Percentiles rank a stretch among this genome's conserved stretches.
These are phyloP conservation scores for Drosophila barbarae DNA, from an alignment of 2,888 invertebrate species.

Conservation along the genomic window DNA sequence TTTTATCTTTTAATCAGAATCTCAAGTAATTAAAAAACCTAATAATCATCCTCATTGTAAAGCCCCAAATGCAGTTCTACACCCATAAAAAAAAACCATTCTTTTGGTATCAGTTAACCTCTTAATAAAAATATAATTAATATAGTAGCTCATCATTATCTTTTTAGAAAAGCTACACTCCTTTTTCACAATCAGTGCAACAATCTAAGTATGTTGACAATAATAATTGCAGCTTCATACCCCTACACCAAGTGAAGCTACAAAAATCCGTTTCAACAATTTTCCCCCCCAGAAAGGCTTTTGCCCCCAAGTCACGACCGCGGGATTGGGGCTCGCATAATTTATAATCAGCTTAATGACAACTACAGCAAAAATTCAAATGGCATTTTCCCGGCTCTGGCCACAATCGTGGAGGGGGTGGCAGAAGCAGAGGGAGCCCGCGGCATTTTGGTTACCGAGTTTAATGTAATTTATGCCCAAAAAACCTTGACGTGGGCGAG, in stretches of 20 bases:
- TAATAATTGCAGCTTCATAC: not conserved
- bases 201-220: not conserved
- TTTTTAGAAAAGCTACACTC: too few relatives aligned
- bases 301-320: constrained; percentile 15
- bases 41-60: not conserved
- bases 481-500: constrained; percentile 27
- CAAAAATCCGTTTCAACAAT: constrained; percentile 33
- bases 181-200: not conserved
- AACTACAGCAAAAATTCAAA: constrained; percentile 52
- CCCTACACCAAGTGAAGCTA: not conserved
- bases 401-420: not conserved
- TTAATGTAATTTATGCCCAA: constrained; percentile 67
- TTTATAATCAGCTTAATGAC: constrained; percentile 76
- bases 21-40: not conserved
- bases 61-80: not conserved
- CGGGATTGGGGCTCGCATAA: constrained; percentile 51
- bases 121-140: not conserved
- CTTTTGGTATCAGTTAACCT: not conserved
- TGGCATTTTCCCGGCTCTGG: constrained; percentile 24
- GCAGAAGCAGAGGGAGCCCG: constrained; percentile 34
- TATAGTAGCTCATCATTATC: not conserved
- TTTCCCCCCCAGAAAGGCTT: constrained; percentile 25
- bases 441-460: constrained; percentile 63
- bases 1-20: not conserved
- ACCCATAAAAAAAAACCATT: not conserved